Percentiles rank a stretch among this genome's conserved stretches.
phyloP scores from a whole-genome alignment of 2,113 vertebrate genomes.

The Chrysemys picta region DNA sequence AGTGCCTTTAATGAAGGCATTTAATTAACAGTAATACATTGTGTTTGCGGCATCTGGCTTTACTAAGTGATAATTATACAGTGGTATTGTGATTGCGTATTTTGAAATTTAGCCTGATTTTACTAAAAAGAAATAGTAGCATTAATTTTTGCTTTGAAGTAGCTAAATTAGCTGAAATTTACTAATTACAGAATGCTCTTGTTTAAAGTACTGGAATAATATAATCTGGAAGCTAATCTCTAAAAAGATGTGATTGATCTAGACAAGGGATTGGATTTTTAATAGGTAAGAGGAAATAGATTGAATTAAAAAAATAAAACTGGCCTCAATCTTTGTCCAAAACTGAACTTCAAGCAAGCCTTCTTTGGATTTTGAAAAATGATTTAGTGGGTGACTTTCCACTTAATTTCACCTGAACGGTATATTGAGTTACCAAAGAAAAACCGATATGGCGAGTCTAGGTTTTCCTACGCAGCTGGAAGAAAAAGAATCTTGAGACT shows the following conservation, averaged over 20 bases:
- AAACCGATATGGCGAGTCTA: not conserved
- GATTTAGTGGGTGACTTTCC: not conserved
- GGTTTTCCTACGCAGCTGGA: not conserved
- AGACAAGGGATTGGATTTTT: slow-evolving; percentile 24
- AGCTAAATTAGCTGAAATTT: slow-evolving; percentile 59
- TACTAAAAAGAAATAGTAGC: slow-evolving; percentile 5
- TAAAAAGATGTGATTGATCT: slow-evolving; percentile 38
- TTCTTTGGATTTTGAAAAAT: not conserved
- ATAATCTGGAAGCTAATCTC: slow-evolving; percentile 28
- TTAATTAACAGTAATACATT: not conserved
- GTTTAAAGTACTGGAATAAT: slow-evolving; percentile 63
- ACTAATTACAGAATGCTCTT: slow-evolving; percentile 63
- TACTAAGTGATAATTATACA: not conserved
- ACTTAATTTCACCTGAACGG: not conserved
- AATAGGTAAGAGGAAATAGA: not conserved
- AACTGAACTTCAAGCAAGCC: not conserved
- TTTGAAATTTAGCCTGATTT: slow-evolving; percentile 24
- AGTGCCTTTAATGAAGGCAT: not conserved
- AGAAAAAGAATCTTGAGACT: not conserved
- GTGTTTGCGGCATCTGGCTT: not conserved
- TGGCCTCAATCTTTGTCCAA: not conserved
- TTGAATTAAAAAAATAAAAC: not conserved
- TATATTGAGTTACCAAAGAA: not conserved
- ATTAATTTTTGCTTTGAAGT: slow-evolving; percentile 37
- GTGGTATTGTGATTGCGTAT: not conserved